These are phyloP conservation scores for Boulengeromyrus knoepffleri DNA, from an alignment of 2,113 vertebrate genomes.

Conservation along the genomic window DNA sequence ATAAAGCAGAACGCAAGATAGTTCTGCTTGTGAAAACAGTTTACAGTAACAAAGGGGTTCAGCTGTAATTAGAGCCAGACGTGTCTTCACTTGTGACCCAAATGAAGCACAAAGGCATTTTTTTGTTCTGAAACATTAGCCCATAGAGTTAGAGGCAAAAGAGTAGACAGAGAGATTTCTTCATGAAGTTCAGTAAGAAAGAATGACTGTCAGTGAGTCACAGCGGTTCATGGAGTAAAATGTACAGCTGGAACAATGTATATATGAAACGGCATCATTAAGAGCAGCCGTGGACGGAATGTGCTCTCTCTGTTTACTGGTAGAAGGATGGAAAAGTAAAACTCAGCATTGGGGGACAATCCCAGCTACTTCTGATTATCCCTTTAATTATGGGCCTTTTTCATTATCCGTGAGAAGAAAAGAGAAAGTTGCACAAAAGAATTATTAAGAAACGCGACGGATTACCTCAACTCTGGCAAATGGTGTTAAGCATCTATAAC, in stretches of 20 bases:
- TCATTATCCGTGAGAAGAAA: neutral
- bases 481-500: neutral
- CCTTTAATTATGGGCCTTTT: constrained; percentile 7
- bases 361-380: constrained; percentile 7
- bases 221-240: neutral
- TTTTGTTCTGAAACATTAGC: constrained; percentile 17
- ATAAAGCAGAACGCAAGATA: constrained; percentile 1
- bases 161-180: neutral
- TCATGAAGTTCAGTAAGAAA: neutral
- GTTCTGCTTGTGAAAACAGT: constrained; percentile 10
- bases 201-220: neutral
- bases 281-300: neutral
- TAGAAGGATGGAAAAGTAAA: neutral
- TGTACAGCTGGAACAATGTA: neutral
- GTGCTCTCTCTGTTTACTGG: neutral
- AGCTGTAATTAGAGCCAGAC: constrained; percentile 11
- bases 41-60: constrained; percentile 1
- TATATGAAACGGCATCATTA: neutral
- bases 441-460: neutral
- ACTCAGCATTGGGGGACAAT: neutral
- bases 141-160: constrained; percentile 3
- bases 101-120: constrained; percentile 19
- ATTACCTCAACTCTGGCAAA: constrained; percentile 12
- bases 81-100: constrained; percentile 10
- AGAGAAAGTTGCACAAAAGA: constrained; percentile 1